These are phyloP conservation scores for Lasioglossum figueresi DNA, from an alignment of 2,888 invertebrate genomes.

Conservation along the genomic window DNA sequence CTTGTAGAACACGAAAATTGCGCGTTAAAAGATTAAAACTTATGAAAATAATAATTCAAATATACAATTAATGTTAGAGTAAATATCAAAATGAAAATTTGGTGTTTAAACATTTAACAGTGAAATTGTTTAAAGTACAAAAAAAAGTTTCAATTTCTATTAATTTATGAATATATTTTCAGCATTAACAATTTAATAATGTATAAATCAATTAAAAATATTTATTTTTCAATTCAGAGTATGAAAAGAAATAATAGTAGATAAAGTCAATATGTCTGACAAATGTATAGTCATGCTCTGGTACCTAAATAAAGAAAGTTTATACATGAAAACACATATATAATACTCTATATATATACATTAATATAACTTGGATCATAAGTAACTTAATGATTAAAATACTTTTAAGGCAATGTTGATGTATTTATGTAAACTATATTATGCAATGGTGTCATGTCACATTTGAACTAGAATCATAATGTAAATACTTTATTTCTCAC, in stretches of 20 bases:
- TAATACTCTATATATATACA: not conserved
- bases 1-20: not conserved
- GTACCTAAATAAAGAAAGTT: not conserved
- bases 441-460: not conserved
- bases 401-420: not conserved
- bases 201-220: not conserved
- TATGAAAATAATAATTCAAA: not conserved
- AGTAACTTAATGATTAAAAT: not conserved
- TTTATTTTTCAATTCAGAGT: not conserved
- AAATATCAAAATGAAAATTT: not conserved
- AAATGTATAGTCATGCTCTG: not conserved
- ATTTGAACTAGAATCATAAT: not conserved
- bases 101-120: not conserved
- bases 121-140: not conserved
- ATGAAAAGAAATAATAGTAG: not conserved
- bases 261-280: not conserved
- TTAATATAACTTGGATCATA: not conserved
- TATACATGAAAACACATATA: not conserved
- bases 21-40: not conserved
- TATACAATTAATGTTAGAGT: not conserved
- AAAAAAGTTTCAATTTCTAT: not conserved
- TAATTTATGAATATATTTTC: not conserved
- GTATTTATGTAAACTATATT: not conserved
- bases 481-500: not conserved
- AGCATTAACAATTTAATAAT: not conserved